Base-by-base conservation (phyloP, 2,888 invertebrate species). In the Altica lythri region DNA sequence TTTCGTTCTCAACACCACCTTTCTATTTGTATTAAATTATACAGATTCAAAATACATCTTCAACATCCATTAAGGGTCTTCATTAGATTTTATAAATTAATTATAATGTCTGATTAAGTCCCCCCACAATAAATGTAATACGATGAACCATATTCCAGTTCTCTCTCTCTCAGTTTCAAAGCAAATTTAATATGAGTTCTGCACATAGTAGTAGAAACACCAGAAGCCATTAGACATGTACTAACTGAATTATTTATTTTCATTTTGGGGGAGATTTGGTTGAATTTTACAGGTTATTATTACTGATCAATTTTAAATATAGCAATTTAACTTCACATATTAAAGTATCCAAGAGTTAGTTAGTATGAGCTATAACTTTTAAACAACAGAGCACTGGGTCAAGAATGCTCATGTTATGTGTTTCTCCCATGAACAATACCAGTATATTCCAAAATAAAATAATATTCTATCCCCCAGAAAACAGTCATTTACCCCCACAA, bases 61-160 rank as follows among this genome's bases (percentile, higher is more conserved):
- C 57, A 25, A 63, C 66, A 67, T 67, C 70, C 68, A 66, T 65
- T 66, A 61, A 51, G 55, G 53, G 57, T 57, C 72, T 75, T 75
- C 75, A 75, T 75, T 75, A 74, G 72, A 68, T 64, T 68, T 68
- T 68, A 70, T 76, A 76, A 76, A 75, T 75, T 73, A 74, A 75
- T 76, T 76, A 76, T 75, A 72, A 74, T 72, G 72, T 74, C 73
- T 75, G 75, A 76, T 75, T 74, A 74, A 72, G 71, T 72, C 70
- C 68, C 70, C 70, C 74, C 75, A 68, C 72, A 72, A 70, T 64
- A 64, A 65, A 60, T 65, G 64, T 66, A 65, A 65, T 62, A 60
- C 57, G 64, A 62, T 61, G 63, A 63, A 56, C 55, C 61, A 54
- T 54, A 55, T 56, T 61, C 55, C 46, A 54, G 51, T 58, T 38